These are phyloP conservation scores for Desoria tigrina DNA, from an alignment of 2,888 invertebrate species.

Conservation along the genomic window DNA sequence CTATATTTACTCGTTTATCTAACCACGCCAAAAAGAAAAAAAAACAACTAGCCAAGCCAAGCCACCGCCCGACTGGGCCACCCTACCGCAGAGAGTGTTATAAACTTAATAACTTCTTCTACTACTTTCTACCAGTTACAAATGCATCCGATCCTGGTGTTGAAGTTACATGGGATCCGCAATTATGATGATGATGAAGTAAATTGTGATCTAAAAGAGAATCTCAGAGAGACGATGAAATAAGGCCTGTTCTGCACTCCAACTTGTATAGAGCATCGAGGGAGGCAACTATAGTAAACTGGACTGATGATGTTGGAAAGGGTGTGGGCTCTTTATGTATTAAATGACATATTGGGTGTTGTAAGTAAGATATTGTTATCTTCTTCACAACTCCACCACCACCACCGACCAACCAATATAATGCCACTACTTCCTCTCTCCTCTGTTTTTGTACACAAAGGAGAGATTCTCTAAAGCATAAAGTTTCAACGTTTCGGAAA, in stretches of 20 bases:
- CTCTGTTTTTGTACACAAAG: no score
- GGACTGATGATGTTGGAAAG: background rate
- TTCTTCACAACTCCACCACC: conserved; percentile 19
- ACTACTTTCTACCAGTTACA: no score
- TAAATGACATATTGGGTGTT: conserved; percentile 42
- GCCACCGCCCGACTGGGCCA: conserved; percentile 6
- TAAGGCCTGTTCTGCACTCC: background rate
- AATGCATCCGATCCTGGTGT: no score
- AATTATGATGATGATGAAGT: background rate
- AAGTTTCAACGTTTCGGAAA: no score
- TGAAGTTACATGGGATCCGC: no score
- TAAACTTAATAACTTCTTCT: no score
- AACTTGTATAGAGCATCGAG: background rate
- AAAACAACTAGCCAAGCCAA: no score
- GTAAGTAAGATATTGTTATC: conserved; percentile 37
- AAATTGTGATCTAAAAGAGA: conserved; percentile 7
- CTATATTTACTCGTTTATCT: no score
- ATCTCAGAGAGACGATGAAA: background rate
- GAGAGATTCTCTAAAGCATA: no score
- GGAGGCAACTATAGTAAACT: conserved; percentile 21
- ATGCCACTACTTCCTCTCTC: background rate
- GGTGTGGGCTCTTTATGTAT: conserved; percentile 23
- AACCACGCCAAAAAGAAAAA: conserved; percentile 3
- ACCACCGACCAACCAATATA: background rate
- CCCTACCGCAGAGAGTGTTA: no score